A percentile compares a stretch with the other conserved stretches of the same genome.
phyloP scores from a whole-genome alignment of 1,140 invertebrate genomes.

The Leptopilina boulardi region DNA sequence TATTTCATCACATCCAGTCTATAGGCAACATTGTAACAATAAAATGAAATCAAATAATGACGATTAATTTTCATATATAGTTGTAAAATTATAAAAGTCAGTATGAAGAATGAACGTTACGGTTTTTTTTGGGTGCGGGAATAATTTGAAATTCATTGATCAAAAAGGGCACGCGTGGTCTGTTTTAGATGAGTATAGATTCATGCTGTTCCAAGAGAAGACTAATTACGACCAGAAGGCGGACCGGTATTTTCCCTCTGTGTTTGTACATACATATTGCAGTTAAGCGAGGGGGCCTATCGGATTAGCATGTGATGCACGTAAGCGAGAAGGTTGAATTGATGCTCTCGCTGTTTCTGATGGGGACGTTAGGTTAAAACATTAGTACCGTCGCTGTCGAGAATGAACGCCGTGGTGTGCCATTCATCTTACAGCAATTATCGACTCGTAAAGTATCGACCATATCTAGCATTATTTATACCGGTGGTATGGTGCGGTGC shows the following conservation, averaged over 20 bases:
- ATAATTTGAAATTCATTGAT: background rate
- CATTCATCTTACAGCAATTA: constrained; percentile 50
- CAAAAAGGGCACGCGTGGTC: constrained; percentile 11
- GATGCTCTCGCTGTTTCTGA: constrained; percentile 36
- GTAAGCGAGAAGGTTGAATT: constrained; percentile 43
- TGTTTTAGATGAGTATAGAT: background rate
- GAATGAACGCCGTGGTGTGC: constrained; percentile 30
- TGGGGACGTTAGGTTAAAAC: constrained; percentile 37
- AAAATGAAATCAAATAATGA: no score
- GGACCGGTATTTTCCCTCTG: background rate
- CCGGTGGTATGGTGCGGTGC: background rate
- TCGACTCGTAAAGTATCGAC: constrained; percentile 50
- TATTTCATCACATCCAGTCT: no score
- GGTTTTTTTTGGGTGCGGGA: background rate
- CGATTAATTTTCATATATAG: no score
- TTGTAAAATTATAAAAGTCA: background rate
- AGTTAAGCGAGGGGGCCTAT: constrained; percentile 16
- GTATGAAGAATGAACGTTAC: background rate
- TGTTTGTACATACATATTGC: background rate
- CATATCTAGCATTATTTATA: constrained; percentile 52
- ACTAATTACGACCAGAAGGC: constrained; percentile 44
- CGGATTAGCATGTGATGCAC: constrained; percentile 50
- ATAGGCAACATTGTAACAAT: no score
- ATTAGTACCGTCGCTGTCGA: constrained; percentile 36
- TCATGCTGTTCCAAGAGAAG: background rate